Percentiles rank a stretch among this genome's conserved stretches.
Conservation (phyloP, 2,797 vertebrate genomes). For the Loris lydekkerianus region DNA sequence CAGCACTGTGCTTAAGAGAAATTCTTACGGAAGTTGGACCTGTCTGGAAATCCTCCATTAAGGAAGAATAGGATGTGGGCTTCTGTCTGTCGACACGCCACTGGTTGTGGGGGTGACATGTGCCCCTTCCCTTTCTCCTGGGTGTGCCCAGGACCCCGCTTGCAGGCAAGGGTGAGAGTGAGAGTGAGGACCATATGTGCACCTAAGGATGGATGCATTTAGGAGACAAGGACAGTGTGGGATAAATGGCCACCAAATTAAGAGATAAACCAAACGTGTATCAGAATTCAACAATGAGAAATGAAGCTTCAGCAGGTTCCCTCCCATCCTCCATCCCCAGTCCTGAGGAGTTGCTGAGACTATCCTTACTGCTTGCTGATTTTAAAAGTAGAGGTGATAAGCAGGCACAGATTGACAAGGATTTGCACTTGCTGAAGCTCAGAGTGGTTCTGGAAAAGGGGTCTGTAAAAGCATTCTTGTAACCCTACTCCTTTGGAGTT, state of each 20-base stretch:
- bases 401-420: neutral
- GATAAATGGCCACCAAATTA: neutral
- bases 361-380: neutral
- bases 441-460: neutral
- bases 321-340: neutral
- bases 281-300: constrained; percentile 22
- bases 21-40: neutral
- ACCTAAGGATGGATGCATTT: neutral
- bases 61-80: neutral
- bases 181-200: neutral
- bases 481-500: neutral
- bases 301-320: neutral
- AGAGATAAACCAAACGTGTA: neutral
- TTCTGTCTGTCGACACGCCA: neutral
- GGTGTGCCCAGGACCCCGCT: neutral
- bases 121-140: neutral
- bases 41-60: neutral
- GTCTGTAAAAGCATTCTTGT: neutral
- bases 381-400: neutral
- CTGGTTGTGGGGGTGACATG: neutral
- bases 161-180: neutral
- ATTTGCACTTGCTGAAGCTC: neutral
- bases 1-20: neutral
- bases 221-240: constrained; percentile 22
- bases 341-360: neutral